Percentiles rank a stretch among this genome's conserved stretches.
These are phyloP conservation scores for Ammodytes dubius DNA, from an alignment of 2,113 vertebrate species.

Conservation along the genomic window DNA sequence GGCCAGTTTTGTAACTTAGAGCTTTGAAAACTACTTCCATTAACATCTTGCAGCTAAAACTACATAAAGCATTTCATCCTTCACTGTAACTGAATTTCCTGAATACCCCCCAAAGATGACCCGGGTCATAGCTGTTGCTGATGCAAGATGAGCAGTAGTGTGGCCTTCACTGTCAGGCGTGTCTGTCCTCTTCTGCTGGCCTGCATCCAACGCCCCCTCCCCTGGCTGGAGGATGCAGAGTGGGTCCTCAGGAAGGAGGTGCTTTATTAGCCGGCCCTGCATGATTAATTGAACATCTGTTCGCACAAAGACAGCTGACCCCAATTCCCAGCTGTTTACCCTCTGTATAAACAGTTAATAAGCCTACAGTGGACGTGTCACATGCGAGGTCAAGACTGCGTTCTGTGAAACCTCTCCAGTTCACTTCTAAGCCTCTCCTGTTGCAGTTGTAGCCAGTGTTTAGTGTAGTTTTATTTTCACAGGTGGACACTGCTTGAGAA, in stretches of 20 bases:
- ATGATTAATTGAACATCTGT: slow-evolving; percentile 85
- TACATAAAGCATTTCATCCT: slow-evolving; percentile 1
- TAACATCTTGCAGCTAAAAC: slow-evolving; percentile 1
- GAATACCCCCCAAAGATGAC: slow-evolving; percentile 11
- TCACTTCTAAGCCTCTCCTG: slow-evolving; percentile 14
- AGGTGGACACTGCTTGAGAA: slow-evolving; percentile 40
- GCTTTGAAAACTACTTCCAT: slow-evolving; percentile 6
- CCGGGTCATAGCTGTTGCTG: slow-evolving; percentile 22
- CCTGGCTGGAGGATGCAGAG: slow-evolving; percentile 63
- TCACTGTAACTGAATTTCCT: slow-evolving; percentile 32
- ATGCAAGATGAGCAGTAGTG: slow-evolving; percentile 18
- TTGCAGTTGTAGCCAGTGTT: slow-evolving; percentile 9
- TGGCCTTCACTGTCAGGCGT: slow-evolving; percentile 66
- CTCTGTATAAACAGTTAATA: slow-evolving; percentile 76
- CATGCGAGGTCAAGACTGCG: slow-evolving; percentile 52
- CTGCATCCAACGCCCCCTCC: slow-evolving; percentile 54
- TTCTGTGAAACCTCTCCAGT: slow-evolving; percentile 26
- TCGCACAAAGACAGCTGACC: slow-evolving; percentile 73
- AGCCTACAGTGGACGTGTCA: slow-evolving; percentile 61
- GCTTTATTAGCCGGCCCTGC: slow-evolving; percentile 76
- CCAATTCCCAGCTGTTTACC: slow-evolving; percentile 80
- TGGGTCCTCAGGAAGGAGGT: slow-evolving; percentile 70
- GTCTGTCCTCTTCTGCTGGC: slow-evolving; percentile 70
- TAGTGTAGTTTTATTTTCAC: slow-evolving; percentile 35
- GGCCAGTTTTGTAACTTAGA: slow-evolving; percentile 4